Conservation (phyloP, 2,113 vertebrate species). For the Lanius ludovicianus region DNA sequence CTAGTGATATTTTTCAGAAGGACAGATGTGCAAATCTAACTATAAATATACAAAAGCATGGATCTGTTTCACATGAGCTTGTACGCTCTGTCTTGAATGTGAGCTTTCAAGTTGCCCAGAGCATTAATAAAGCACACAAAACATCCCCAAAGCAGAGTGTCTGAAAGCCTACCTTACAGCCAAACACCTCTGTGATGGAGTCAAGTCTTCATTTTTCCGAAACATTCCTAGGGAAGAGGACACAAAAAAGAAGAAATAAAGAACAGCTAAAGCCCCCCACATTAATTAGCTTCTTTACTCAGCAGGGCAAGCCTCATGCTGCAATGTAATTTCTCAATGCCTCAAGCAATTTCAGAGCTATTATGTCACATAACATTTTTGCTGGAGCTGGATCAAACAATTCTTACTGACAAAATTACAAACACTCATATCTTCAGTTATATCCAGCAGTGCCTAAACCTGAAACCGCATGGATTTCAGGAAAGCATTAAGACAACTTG, state of each 20-base stretch:
- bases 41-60: neutral
- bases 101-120: neutral
- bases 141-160: neutral
- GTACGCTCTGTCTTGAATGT: neutral
- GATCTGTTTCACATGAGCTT: neutral
- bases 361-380: neutral
- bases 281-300: neutral
- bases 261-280: neutral
- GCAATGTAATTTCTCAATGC: neutral
- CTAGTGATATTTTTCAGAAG: neutral
- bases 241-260: neutral
- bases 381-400: neutral
- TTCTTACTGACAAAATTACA: neutral
- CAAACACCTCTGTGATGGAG: slow-evolving; percentile 86
- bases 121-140: neutral
- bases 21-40: neutral
- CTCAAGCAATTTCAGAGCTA: neutral
- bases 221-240: slow-evolving; percentile 80
- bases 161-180: slow-evolving; percentile 90
- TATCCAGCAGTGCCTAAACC: neutral
- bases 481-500: neutral
- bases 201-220: slow-evolving; percentile 88
- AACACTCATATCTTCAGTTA: neutral
- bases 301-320: neutral
- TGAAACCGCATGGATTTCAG: neutral